These are phyloP conservation scores for Ranitomeya imitator DNA, from an alignment of 2,113 vertebrate genomes.

Conservation along the genomic window DNA sequence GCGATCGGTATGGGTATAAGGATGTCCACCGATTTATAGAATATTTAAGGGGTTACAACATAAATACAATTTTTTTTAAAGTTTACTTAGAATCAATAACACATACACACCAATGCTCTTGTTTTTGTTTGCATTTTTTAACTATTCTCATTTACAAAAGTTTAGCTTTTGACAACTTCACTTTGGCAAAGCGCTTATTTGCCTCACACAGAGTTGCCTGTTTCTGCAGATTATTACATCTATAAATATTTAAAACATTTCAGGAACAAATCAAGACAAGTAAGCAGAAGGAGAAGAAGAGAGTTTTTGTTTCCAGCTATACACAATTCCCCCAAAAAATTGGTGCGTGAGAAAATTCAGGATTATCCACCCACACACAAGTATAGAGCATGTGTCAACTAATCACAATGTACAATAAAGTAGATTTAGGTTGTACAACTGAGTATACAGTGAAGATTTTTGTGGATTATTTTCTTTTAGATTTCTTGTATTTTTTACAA, in stretches of 20 bases:
- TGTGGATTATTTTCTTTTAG: not conserved
- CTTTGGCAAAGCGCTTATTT: slow-evolving; percentile 42
- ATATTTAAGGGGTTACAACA: no score
- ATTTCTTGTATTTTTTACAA: not conserved
- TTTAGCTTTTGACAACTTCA: not conserved
- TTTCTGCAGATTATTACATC: slow-evolving; percentile 69
- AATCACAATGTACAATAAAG: slow-evolving; percentile 58
- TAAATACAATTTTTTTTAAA: no score
- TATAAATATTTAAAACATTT: slow-evolving; percentile 66
- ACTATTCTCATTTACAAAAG: not conserved
- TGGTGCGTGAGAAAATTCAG: slow-evolving; percentile 68
- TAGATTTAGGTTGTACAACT: slow-evolving; percentile 47
- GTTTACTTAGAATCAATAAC: no score
- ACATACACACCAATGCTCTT: not conserved
- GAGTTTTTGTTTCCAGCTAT: slow-evolving; percentile 66
- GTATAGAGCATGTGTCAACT: slow-evolving; percentile 61
- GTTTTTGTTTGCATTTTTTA: not conserved
- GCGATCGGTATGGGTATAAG: no score
- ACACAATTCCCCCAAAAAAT: slow-evolving; percentile 67
- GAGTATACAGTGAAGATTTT: not conserved
- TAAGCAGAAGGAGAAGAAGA: slow-evolving; percentile 63
- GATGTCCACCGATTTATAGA: no score
- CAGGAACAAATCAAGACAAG: slow-evolving; percentile 67
- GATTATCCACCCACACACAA: slow-evolving; percentile 65
- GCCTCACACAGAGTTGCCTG: slow-evolving; percentile 68